Evolutionary conservation across 2,888 invertebrate genomes (phyloP), one percentile per base, ranked within the genome.

Genomic region (Lordiphosa fenestrarum): DNA sequence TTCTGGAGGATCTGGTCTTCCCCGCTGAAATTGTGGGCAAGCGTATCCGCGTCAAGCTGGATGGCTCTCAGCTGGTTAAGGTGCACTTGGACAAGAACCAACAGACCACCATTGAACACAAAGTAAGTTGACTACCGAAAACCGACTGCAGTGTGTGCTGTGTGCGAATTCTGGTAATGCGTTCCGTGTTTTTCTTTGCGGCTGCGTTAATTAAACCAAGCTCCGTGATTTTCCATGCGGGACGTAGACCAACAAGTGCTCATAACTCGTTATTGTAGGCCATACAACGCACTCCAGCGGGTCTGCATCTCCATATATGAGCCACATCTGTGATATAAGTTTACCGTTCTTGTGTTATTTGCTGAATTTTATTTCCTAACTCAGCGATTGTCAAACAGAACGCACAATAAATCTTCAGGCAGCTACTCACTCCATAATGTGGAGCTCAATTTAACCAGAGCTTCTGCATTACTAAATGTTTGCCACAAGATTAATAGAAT

Each of bases 11-110:
- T 91, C 91, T 99, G 82, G 98, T 99, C 59, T 99, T 95, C 91
- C 99, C 99, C 25, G 98, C 99, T 52, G 99, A 99, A 92, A 98
- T 99, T 85, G 98, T 99, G 39, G 99, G 99, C 89, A 99, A 98
- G 91, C 93, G 99, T 73, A 98, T 98, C 88, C 93, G 99, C 77
- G 95, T 99, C 65, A 97, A 96, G 91, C 92, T 98, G 84, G 99
- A 99, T 89, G 99, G 99, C 69, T 95, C 97, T 44, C 95, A 98
- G 87, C 92, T 99, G 70, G 96, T 97, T 89, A 99, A 99, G 91
- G 98, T 99, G 80, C 98, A 98, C 90, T 92, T 99, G 88, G 98
- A 98, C 91, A 99, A 98, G 91, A 96, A 95, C 90, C 98, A 99
- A 90, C 98, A 98, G 91, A 99, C 98, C 66, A 98, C 98, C 83